phyloP scores from a whole-genome alignment of 1,140 invertebrate species.

The Doryteuthis pealeii region DNA sequence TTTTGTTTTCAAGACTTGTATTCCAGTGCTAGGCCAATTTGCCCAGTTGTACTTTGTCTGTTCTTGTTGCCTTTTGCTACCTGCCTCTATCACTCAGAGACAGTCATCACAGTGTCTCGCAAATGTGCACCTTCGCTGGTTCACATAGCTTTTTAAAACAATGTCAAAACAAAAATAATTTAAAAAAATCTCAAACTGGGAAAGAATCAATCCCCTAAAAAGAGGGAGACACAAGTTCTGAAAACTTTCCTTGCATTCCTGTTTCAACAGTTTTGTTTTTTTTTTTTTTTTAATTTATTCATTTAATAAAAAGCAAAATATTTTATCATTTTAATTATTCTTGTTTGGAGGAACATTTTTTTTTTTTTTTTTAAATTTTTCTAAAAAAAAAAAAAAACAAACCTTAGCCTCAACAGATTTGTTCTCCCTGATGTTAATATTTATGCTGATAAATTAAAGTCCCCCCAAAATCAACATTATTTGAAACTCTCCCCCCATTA shows the following conservation, averaged over 20 bases:
- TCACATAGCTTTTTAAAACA: not conserved
- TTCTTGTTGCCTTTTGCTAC: constrained; percentile 3
- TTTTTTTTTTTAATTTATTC: no score
- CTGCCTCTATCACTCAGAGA: not conserved
- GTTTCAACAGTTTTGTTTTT: not conserved
- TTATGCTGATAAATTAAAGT: no score
- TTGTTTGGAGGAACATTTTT: no score
- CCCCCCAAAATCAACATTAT: no score
- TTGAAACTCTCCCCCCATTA: no score
- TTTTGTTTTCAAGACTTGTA: constrained; percentile 5
- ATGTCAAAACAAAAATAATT: not conserved
- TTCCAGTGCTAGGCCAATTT: constrained; percentile 9
- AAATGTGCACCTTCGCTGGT: not conserved
- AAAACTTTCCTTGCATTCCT: constrained; percentile 4
- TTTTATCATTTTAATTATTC: no score
- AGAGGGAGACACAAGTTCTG: not conserved
- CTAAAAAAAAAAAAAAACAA: no score
- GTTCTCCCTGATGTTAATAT: no score
- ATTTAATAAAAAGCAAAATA: no score
- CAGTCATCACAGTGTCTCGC: not conserved
- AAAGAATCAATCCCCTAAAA: no score
- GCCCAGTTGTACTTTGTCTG: not conserved
- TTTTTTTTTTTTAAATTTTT: no score
- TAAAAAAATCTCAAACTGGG: not conserved
- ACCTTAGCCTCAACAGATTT: no score